Conservation (phyloP, 2,797 vertebrate species). For the Heteromormyrus szaboi region DNA sequence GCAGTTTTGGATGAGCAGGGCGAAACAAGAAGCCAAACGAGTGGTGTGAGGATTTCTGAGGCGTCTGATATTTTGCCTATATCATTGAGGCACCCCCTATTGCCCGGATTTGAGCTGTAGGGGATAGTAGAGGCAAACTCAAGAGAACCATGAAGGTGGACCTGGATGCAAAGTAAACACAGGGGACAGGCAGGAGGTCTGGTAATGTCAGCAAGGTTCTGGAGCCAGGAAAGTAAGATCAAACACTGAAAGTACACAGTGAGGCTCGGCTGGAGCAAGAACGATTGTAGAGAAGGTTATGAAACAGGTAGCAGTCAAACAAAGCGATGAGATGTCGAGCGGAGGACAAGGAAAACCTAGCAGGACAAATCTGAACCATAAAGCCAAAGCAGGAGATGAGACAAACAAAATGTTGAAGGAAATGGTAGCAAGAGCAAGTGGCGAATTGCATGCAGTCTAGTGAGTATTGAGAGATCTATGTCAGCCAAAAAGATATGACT, state of each 20-base stretch:
- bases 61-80: neutral
- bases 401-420: neutral
- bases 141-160: neutral
- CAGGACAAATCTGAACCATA: neutral
- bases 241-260: neutral
- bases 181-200: neutral
- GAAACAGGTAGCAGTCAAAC: neutral
- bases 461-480: neutral
- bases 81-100: neutral
- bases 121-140: neutral
- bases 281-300: neutral
- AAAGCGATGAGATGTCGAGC: neutral
- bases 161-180: neutral
- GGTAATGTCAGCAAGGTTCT: conserved; percentile 1
- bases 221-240: neutral
- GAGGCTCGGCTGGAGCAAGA: neutral
- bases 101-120: neutral
- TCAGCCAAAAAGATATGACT: neutral
- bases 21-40: neutral
- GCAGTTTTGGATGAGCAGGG: neutral
- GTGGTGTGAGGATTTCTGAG: neutral
- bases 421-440: neutral
- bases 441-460: neutral
- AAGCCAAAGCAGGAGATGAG: neutral
- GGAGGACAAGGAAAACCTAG: neutral